Base-by-base conservation (phyloP, 2,888 invertebrate genomes). In the Agrotis puta region DNA sequence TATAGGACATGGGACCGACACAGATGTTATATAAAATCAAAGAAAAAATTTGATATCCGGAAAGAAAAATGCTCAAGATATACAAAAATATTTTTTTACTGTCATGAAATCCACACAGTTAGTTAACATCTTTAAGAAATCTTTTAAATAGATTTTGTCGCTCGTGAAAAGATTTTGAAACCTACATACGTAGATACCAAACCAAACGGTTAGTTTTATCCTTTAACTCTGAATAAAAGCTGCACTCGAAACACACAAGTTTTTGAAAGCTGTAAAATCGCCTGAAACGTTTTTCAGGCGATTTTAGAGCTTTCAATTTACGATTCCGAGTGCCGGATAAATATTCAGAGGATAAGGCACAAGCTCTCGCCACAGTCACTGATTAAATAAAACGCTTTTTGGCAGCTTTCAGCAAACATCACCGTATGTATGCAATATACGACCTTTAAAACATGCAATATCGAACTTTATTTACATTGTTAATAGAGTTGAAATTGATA, bases 261-360 rank as follows among this genome's bases (percentile, higher is more conserved):
- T 43, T 54, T 59, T 18, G 6, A 68, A 53, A 47, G 33, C n/a
- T 33, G n/a, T 67, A 20, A 47, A 69, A 69, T 53, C 1, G 4
- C 14, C 39, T 0, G 6, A 39, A 13, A n/a, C 3, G 14, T 22
- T 53, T 43, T 14, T 18, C 62, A n/a, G 39, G 11, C 39, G 1
- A 39, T 39, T 39, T 39, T 39, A 39, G 39, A 39, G 39, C 39
- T 39, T 39, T 48, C 27, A 57, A 65, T 78, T 62, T 57, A 58
- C 53, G 62, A 69, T 63, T 77, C 48, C 24, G n/a, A 74, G 66
- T 53, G 54, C 27, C 27, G n/a, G 20, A 69, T 74, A 59, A 79
- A 79, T 79, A 79, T 79, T 79, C 58, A 78, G 16, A 51, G 47
- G 50, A 63, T 69, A 50, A 64, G 68, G 78, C 82, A 83, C 43